Percentiles rank a stretch among this genome's conserved stretches.
Evolutionary conservation across 2,113 vertebrate genomes (phyloP).

Genomic region (Rhinopithecus roxellana): DNA sequence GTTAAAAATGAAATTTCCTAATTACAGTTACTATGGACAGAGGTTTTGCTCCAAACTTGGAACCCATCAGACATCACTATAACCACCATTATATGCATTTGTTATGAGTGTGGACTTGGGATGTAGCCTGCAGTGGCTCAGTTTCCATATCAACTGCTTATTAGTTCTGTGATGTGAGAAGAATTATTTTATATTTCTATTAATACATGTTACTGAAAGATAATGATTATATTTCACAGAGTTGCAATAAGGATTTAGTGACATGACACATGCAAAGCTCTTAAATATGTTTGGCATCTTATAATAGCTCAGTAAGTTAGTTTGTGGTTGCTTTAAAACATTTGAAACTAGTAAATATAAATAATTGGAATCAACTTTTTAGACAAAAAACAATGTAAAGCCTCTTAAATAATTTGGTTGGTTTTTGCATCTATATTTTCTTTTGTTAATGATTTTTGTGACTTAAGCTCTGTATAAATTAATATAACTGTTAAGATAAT

Average conservation of each 20-base stretch:
- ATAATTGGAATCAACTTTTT: not conserved
- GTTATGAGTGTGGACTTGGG: not conserved
- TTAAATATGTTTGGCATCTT: not conserved
- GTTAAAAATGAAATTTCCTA: not conserved
- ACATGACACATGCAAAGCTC: not conserved
- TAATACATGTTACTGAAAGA: not conserved
- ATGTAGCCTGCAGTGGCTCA: not conserved
- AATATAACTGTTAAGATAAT: not conserved
- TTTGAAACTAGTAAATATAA: not conserved
- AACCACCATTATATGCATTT: not conserved
- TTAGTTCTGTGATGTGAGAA: not conserved
- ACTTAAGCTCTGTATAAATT: not conserved
- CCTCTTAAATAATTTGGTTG: not conserved
- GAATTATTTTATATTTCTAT: not conserved
- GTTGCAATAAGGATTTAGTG: not conserved
- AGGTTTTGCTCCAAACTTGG: not conserved
- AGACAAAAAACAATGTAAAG: not conserved
- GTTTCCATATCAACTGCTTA: not conserved
- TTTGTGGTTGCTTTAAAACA: not conserved
- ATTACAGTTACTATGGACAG: not conserved
- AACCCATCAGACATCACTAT: accelerated
- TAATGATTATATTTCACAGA: not conserved
- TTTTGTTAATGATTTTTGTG: not conserved
- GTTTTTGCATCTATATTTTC: not conserved
- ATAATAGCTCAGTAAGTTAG: not conserved